These are phyloP conservation scores for Eupithecia subumbrata DNA, from an alignment of 2,888 invertebrate species.

Conservation along the genomic window DNA sequence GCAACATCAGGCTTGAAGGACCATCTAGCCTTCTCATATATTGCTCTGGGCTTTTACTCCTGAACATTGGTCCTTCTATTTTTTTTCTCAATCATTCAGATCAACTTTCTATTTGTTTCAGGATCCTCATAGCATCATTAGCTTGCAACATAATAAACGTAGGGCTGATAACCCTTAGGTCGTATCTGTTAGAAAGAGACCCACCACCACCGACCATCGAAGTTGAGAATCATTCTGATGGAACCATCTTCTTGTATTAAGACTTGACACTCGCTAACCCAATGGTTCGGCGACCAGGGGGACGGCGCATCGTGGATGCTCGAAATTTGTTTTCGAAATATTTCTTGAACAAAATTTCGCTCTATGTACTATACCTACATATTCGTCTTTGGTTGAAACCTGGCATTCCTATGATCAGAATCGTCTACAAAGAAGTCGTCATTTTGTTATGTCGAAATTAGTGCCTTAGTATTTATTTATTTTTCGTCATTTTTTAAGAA, in stretches of 20 bases:
- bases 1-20: background rate
- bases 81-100: too few species aligned
- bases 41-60: too few species aligned
- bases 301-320: background rate
- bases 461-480: background rate
- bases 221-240: conserved; percentile 77
- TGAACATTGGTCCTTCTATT: too few species aligned
- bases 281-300: background rate
- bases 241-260: conserved; percentile 78
- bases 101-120: conserved; percentile 50
- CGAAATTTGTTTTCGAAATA: too few species aligned
- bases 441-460: background rate
- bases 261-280: background rate
- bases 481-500: background rate
- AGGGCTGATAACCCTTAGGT: conserved; percentile 60
- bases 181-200: conserved; percentile 69
- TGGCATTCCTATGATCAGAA: too few species aligned
- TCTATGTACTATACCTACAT: too few species aligned
- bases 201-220: conserved; percentile 77
- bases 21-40: too few species aligned
- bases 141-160: conserved; percentile 64
- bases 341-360: too few species aligned
- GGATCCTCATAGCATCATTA: conserved; percentile 67
- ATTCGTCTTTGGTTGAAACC: too few species aligned
- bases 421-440: too few species aligned